Evolutionary conservation across 2,797 vertebrate genomes (phyloP).

Genomic region (Bradypus variegatus): DNA sequence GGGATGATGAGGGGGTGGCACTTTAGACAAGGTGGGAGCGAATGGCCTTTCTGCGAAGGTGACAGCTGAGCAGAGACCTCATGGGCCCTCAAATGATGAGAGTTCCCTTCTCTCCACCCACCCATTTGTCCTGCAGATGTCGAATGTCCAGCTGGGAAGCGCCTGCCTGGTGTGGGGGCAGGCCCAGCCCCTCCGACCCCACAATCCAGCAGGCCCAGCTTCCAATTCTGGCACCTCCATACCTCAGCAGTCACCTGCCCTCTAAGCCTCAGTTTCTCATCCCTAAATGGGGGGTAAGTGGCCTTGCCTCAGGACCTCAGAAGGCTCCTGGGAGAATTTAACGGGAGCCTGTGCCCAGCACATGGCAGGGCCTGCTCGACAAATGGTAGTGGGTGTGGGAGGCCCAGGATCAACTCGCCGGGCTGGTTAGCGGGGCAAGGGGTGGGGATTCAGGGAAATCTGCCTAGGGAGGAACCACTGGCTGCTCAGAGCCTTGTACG

Average conservation of each 20-base stretch:
- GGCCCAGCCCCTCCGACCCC: not conserved
- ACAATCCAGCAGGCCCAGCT: not conserved
- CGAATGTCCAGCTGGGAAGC: not conserved
- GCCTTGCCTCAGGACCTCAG: not conserved
- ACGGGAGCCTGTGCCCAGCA: not conserved
- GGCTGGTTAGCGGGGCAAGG: too few relatives aligned
- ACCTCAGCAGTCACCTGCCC: not conserved
- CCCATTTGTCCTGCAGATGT: not conserved
- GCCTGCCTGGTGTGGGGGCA: too few relatives aligned
- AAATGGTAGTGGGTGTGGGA: not conserved
- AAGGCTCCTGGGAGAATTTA: not conserved
- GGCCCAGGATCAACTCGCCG: not conserved
- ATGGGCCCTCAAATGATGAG: not conserved
- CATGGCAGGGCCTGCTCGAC: too few relatives aligned
- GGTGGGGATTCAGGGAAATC: not conserved
- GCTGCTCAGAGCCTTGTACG: not conserved
- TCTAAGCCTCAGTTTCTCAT: not conserved
- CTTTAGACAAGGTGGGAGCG: not conserved
- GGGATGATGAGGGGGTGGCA: rapidly evolving
- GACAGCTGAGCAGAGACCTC: not conserved
- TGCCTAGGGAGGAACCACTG: not conserved
- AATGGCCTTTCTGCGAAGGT: not conserved
- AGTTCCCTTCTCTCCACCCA: too few relatives aligned
- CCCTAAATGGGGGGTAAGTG: too few relatives aligned
- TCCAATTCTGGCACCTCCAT: not conserved